Base-by-base conservation (phyloP, 2,113 vertebrate species). In the Mastomys coucha region DNA sequence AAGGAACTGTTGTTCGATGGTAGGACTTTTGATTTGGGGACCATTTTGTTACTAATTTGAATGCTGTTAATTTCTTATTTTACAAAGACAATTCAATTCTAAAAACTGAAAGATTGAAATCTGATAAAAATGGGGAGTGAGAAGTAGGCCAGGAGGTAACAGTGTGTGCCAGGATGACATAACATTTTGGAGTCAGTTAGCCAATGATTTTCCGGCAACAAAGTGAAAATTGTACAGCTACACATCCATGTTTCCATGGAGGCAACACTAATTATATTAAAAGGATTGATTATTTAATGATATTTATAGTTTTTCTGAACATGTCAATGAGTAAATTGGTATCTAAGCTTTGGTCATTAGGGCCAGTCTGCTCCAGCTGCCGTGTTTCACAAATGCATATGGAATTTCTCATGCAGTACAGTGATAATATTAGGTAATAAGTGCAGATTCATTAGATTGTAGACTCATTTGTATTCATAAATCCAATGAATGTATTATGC, bases 401-500 rank as follows among this genome's bases (percentile, higher is more conserved):
- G 70, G 3, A 96, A 94, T 78, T 95, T 97, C 87, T 56, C 91
- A 3, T 86, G 86, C 0, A 88, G 87, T 49, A 81, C 60, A 51
- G 69, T 72, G 51, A 70, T n/a, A 58, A 58, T 33, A 28, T 49
- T 49, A 67, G 26, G 58, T n/a, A 87, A 93, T 78, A 69, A 70
- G 49, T 8, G 53, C 7, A 87, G 88, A 93, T 73, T 87, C 96
- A 49, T 96, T 80, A 92, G 77, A 77, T 0, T 91, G 13, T 16
- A 26, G 28, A 63, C 76, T 53, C 60, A 53, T 0, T 87, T 78
- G 0, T 0, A 86, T 95, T 92, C 51, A 93, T 92, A 98, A 97
- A 98, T 97, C 67, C 97, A n/a, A 86, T 75, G 95, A 93, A 67
- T 96, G 49, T 56, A 93, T 95, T 89, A 92, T 72, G 36, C 85